phyloP scores from a whole-genome alignment of 2,797 vertebrate genomes.

The Xerus rutilus region DNA sequence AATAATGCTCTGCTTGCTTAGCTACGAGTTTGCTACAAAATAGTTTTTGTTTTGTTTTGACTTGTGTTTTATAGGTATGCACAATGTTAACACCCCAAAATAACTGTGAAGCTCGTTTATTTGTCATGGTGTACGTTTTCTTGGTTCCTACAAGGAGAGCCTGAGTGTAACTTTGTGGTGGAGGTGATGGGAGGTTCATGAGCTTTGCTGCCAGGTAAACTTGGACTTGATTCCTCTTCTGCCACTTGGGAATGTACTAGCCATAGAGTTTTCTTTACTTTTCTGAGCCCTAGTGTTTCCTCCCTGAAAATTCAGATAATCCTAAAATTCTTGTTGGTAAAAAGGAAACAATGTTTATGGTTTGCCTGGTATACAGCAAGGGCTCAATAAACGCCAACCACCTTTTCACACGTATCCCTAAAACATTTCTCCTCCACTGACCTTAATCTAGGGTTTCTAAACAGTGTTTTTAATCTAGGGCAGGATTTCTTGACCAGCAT shows the following conservation, averaged over 20 bases:
- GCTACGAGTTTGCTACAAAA: not conserved
- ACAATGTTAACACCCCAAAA: not conserved
- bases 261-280: not conserved
- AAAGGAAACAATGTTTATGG: not conserved
- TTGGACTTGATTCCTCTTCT: not conserved
- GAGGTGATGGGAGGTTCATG: not conserved
- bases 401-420: accelerated
- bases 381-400: not conserved
- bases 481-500: not conserved
- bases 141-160: constrained; percentile 26
- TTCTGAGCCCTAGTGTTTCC: not conserved
- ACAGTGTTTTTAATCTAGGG: not conserved
- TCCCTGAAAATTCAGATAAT: not conserved
- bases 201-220: not conserved
- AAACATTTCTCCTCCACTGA: not conserved
- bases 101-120: constrained; percentile 3
- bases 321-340: not conserved
- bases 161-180: not conserved
- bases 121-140: not conserved
- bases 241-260: not conserved
- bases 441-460: not conserved
- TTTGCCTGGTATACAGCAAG: not conserved
- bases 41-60: not conserved
- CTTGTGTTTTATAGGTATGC: not conserved
- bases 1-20: not conserved